Evolutionary conservation across 2,888 invertebrate species (phyloP), one percentile per base, ranked within the genome.

Genomic region (Napeogenes sylphis): DNA sequence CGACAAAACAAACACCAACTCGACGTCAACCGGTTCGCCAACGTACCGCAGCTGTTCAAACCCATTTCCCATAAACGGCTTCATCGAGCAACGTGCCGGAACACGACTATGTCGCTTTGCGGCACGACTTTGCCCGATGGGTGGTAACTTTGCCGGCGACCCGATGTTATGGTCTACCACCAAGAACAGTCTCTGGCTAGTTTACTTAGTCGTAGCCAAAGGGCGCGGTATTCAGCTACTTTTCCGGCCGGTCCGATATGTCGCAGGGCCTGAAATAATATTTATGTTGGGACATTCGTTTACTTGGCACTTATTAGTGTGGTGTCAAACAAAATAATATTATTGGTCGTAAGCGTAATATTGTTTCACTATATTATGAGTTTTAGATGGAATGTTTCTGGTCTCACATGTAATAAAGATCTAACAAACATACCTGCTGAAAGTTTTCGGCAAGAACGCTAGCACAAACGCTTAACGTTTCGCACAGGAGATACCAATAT

Each of bases 161-260:
- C n/a, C n/a, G n/a, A n/a, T n/a, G n/a, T n/a, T n/a, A n/a, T n/a
- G n/a, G n/a, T n/a, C n/a, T n/a, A n/a, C n/a, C n/a, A n/a, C n/a
- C n/a, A n/a, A n/a, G n/a, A n/a, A n/a, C n/a, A n/a, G 71, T 93
- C 92, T 32, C 94, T 84, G 0, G 93, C 92, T 10, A 94, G 84
- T 80, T 93, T 94, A 80, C 94, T 94, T 32, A 95, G 78, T 0
- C 94, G 92, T 61, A 95, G 90, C 95, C 95, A 95, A 0, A 95
- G 82, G 0, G 94, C 92, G 2, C 95, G 91, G 74, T 94, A 95
- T 71, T 94, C 93, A 0, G 94, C 93, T 0, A 95, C 93, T 83
- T 92, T 92, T 3, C 92, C 91, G 0, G 94, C 93, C 0, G 94
- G 94, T 0, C 94, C 94, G 55, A 94, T 91, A 72, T 94, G 91